Evolutionary conservation across 2,797 vertebrate genomes (phyloP).

Genomic region (Brotula barbata): DNA sequence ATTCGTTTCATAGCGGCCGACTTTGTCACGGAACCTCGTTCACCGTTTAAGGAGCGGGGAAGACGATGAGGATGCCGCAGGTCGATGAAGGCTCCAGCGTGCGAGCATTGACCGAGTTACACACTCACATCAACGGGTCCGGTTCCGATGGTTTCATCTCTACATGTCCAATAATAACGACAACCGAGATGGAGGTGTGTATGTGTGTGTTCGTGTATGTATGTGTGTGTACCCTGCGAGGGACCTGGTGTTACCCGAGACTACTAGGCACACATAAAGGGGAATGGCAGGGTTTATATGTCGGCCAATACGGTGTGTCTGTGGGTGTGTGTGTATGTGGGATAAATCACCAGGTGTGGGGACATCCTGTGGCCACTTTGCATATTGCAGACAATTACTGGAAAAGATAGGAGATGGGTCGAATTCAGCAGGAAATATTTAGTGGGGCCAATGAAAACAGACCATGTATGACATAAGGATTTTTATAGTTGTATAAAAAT

Average conservation of each 20-base stretch:
- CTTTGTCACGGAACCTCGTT: slow-evolving; percentile 33
- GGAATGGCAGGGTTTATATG: slow-evolving; percentile 49
- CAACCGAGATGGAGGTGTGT: too few species aligned
- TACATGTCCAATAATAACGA: not conserved
- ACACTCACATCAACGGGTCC: slow-evolving; percentile 7
- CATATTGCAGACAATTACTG: too few species aligned
- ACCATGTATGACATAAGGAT: too few species aligned
- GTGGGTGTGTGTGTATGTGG: not conserved
- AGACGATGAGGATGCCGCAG: slow-evolving; percentile 15
- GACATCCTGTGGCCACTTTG: too few species aligned
- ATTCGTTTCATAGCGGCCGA: slow-evolving; percentile 74
- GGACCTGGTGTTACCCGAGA: slow-evolving; percentile 16
- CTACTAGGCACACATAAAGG: slow-evolving; percentile 51
- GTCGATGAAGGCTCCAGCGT: slow-evolving; percentile 16
- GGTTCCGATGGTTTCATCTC: slow-evolving; percentile 19
- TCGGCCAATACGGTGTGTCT: slow-evolving; percentile 40
- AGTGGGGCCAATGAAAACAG: too few species aligned
- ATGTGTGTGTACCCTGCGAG: not conserved
- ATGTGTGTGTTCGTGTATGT: too few species aligned
- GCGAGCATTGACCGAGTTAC: not conserved
- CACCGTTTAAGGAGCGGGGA: slow-evolving; percentile 25
- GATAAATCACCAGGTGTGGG: too few species aligned
- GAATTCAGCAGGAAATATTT: too few species aligned
- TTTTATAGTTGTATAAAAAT: too few species aligned
- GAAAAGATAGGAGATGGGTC: too few species aligned